Evolutionary conservation across 2,113 vertebrate genomes (phyloP).

Genomic region (Callocephalon fimbriatum): DNA sequence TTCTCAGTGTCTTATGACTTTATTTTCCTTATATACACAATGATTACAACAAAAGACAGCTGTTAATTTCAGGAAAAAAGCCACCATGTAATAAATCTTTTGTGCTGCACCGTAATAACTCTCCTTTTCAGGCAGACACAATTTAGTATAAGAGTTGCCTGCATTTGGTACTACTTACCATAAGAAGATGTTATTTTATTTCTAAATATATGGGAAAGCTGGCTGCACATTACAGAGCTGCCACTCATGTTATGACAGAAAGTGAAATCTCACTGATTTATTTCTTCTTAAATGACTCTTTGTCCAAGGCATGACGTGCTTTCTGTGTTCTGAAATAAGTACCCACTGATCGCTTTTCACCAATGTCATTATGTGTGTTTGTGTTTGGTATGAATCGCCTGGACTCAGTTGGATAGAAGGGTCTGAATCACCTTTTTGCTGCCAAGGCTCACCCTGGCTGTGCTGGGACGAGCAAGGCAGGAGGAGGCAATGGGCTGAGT

Average conservation of each 20-base stretch:
- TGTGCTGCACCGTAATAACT: not conserved
- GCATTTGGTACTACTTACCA: not conserved
- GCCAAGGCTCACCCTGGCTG: not conserved
- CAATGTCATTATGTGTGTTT: not conserved
- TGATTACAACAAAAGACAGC: constrained; percentile 47
- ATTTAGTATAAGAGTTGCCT: not conserved
- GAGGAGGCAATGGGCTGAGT: not conserved
- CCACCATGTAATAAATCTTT: not conserved
- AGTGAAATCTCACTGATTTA: not conserved
- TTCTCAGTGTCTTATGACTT: constrained; percentile 7
- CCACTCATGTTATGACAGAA: not conserved
- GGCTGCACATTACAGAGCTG: not conserved
- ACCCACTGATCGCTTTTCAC: not conserved
- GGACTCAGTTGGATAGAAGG: not conserved
- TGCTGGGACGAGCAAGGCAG: not conserved
- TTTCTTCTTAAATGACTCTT: not conserved
- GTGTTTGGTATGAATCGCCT: not conserved
- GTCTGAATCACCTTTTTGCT: not conserved
- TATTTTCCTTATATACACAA: constrained; percentile 35
- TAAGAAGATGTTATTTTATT: not conserved
- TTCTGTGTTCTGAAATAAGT: not conserved
- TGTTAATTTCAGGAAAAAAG: constrained; percentile 26
- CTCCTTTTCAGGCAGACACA: not conserved
- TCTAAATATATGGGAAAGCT: not conserved
- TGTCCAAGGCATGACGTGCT: not conserved